phyloP scores from a whole-genome alignment of 2,797 vertebrate genomes.

The Valencia hispanica region DNA sequence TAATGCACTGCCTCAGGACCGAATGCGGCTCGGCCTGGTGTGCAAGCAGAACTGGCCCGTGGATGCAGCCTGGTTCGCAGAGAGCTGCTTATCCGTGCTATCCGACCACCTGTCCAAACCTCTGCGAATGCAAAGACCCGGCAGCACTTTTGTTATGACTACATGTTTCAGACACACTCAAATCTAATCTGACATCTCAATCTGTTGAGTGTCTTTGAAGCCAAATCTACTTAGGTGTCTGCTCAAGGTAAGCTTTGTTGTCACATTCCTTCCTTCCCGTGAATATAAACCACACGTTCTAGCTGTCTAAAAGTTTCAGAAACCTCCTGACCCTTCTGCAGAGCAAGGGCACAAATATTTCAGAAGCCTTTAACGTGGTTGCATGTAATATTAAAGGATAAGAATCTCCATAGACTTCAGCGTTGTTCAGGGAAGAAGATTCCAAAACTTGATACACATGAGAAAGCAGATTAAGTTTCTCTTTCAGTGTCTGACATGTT shows the following conservation, averaged over 20 bases:
- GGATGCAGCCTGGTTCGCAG: conserved; percentile 43
- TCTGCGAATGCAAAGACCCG: conserved; percentile 70
- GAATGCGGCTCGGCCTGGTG: conserved; percentile 57
- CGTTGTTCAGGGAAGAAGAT: conserved; percentile 32
- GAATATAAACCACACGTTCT: conserved; percentile 24
- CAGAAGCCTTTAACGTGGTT: conserved; percentile 15
- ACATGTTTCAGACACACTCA: conserved; percentile 66
- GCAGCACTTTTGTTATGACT: conserved; percentile 70
- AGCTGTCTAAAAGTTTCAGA: conserved; percentile 25
- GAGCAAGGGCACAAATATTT: conserved; percentile 25
- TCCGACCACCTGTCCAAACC: conserved; percentile 66
- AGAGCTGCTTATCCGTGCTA: conserved; percentile 40
- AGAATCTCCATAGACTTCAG: conserved; percentile 2
- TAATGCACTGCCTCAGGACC: conserved; percentile 82
- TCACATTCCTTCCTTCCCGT: conserved; percentile 56
- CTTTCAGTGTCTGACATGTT: conserved; percentile 66
- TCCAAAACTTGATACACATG: conserved; percentile 54
- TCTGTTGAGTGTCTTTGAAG: conserved; percentile 72
- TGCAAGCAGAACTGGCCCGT: conserved; percentile 50
- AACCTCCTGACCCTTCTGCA: conserved; percentile 10
- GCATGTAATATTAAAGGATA: conserved; percentile 14
- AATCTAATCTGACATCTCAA: conserved; percentile 77
- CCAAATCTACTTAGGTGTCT: conserved; percentile 57
- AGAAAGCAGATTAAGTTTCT: conserved; percentile 54
- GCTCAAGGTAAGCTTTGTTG: conserved; percentile 59